These are phyloP conservation scores for Rotaria magnacalcarata DNA, from an alignment of 2,888 invertebrate genomes.

Conservation along the genomic window DNA sequence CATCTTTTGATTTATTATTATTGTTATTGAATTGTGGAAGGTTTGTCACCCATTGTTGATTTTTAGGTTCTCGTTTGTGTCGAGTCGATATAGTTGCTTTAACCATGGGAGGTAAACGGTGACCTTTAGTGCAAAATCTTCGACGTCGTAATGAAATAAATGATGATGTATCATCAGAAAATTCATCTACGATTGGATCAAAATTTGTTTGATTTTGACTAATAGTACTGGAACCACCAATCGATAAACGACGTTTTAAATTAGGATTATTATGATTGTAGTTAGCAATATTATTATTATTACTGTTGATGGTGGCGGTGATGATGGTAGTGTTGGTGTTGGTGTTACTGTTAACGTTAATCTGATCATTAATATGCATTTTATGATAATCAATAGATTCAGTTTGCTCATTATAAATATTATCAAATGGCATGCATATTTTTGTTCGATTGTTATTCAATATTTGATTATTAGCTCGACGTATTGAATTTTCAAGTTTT, in stretches of 20 bases:
- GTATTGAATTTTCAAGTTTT: not conserved
- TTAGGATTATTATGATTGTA: not conserved
- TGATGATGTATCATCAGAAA: not conserved
- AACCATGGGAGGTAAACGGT: not conserved
- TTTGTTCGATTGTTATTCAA: not conserved
- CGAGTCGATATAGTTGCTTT: not conserved
- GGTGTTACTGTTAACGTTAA: no score
- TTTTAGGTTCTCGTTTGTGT: not conserved
- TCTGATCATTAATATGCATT: not conserved
- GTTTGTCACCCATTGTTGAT: not conserved
- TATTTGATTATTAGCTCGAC: not conserved
- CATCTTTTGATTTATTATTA: not conserved
- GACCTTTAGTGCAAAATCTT: not conserved
- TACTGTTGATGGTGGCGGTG: no score
- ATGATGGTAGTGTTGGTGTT: no score
- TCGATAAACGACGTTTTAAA: not conserved
- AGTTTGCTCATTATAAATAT: not conserved
- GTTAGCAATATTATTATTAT: not conserved
- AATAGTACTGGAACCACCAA: not conserved
- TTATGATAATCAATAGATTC: slow-evolving; percentile 11
- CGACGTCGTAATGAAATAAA: not conserved
- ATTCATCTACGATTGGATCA: not conserved
- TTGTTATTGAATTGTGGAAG: not conserved
- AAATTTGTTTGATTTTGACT: not conserved
- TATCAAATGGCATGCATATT: not conserved